These are phyloP conservation scores for Cassiopea xamachana DNA, from an alignment of 30 jellyfish, hydroid and myxozoan species.

Conservation along the genomic window DNA sequence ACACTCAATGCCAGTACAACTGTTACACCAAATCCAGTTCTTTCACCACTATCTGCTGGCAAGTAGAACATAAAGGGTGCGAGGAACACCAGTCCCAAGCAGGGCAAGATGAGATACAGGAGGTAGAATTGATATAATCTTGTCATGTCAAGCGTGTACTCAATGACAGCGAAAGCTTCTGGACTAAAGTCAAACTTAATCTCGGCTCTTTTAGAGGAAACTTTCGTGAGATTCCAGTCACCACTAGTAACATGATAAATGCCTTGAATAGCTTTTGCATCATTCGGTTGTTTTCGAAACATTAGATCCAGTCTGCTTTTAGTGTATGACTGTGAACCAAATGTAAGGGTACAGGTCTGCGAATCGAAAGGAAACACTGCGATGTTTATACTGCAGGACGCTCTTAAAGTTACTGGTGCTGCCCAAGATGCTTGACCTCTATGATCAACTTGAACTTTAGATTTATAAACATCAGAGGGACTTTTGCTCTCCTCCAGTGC, in stretches of 20 bases:
- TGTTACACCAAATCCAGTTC: conserved; percentile 91
- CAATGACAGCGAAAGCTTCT: conserved; percentile 45
- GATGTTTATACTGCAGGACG: conserved; percentile 55
- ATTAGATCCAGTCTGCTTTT: conserved; percentile 28
- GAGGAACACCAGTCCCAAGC: conserved; percentile 59
- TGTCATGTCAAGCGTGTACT: conserved; percentile 41
- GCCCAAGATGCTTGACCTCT: conserved; percentile 56
- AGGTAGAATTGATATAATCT: conserved; percentile 63
- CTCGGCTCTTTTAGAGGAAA: conserved; percentile 16
- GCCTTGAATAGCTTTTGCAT: conserved; percentile 42
- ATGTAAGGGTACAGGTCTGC: conserved; percentile 56
- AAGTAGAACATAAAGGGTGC: conserved; percentile 75
- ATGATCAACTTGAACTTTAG: conserved; percentile 14
- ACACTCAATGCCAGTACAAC: conserved; percentile 84
- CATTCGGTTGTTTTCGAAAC: conserved; percentile 39
- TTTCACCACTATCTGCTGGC: conserved; percentile 94
- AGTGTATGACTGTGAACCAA: conserved; percentile 69
- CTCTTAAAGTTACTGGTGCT: conserved; percentile 24
- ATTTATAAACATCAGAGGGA: conserved; percentile 53
- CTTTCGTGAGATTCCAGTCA: conserved; percentile 41
- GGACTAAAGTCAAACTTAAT: conserved; percentile 36
- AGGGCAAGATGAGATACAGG: conserved; percentile 80
- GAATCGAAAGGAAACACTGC: conserved; percentile 71
- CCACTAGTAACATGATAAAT: conserved; percentile 32
- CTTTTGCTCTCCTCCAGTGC: conserved; percentile 59